Conservation (phyloP, 1,140 invertebrate genomes). For the Sinella curviseta region DNA sequence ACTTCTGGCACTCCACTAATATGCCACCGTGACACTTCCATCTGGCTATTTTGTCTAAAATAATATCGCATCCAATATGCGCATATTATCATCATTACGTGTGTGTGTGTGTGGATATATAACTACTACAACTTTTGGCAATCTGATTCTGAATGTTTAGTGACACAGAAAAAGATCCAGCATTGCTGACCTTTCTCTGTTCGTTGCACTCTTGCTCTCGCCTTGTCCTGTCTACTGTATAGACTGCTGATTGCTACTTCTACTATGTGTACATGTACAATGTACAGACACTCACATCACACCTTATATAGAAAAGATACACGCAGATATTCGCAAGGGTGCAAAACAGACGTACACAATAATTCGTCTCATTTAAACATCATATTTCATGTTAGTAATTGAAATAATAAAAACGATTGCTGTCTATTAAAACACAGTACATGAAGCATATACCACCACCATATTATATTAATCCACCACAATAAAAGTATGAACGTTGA, state of each 20-base stretch:
- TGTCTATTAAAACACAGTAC: too few relatives aligned
- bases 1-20: too few relatives aligned
- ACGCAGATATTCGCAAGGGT: not conserved
- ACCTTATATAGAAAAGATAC: not conserved
- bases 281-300: not conserved
- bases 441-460: too few relatives aligned
- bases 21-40: too few relatives aligned
- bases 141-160: not conserved
- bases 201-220: constrained; percentile 23
- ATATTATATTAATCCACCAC: too few relatives aligned
- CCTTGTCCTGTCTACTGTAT: constrained; percentile 21
- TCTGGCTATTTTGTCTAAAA: too few relatives aligned
- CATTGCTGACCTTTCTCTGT: constrained; percentile 6
- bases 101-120: too few relatives aligned
- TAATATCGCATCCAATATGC: too few relatives aligned
- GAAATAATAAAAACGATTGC: too few relatives aligned
- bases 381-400: too few relatives aligned
- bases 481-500: too few relatives aligned
- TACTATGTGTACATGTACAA: not conserved
- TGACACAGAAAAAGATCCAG: constrained; percentile 25
- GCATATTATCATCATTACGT: too few relatives aligned
- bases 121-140: not conserved
- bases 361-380: not conserved
- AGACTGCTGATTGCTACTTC: not conserved
- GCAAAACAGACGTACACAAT: not conserved